Evolutionary conservation across 2,797 vertebrate species (phyloP), one percentile per base, ranked within the genome.

Genomic region (Picus viridis): DNA sequence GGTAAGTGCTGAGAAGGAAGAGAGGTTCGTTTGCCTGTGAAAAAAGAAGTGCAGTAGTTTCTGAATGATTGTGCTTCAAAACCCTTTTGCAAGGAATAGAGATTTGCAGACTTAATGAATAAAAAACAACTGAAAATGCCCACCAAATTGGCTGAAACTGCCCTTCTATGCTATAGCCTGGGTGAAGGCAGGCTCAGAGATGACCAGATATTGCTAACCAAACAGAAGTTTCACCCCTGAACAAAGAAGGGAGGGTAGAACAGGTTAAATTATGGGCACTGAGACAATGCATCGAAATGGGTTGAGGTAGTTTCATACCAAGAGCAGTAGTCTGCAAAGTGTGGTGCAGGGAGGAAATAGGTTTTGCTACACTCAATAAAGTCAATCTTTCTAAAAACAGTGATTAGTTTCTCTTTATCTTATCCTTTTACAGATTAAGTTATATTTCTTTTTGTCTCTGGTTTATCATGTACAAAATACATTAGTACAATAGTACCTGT

Each of bases 1-100:
- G 49, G 61, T 72, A 94, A 88, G 77, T 78, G 61, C 36, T 78
- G 67, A 92, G 73, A 85, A 86, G 83, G 43, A 64, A 54, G 29
- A 73, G 79, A 78, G 34, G 53, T 73, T 89, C 12, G 22, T 57
- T 65, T 57, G 67, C 56, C 59, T 83, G n/a, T 71, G 79, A 94
- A 89, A 47, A 67, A 83, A 89, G 22, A 83, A 89, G 51, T 29
- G 24, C 26, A 61, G 39, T 26, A 6, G 19, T 95, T 93, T 90
- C 73, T 89, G 34, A 89, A 89, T 78, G 16, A 88, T 56, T 80
- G 41, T 51, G 34, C 59, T 81, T 73, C 3, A 73, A 77, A 86
- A 27, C 45, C 4, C 7, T 74, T 39, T 27, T 9, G 12, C 59
- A 57, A 65, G 26, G 57, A 92, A 39, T 14, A 83, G 53, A 87